Base-by-base conservation (phyloP, 2,797 vertebrate species). In the Siniperca undulata region DNA sequence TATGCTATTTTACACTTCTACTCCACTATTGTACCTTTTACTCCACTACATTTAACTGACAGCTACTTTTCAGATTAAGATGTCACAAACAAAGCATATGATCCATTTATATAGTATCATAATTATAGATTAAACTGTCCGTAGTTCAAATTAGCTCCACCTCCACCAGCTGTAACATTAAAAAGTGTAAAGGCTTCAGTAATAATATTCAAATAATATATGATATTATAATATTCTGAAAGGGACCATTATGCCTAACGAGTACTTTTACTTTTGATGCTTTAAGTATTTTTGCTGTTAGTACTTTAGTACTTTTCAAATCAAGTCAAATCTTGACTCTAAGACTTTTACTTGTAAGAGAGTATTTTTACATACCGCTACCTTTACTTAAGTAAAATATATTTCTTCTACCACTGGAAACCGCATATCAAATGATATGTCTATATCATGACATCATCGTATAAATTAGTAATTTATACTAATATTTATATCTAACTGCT, bases 401-500 rank as follows among this genome's bases (percentile, higher is more conserved):
- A 10, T 12, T n/a, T 40, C 34, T 46, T 70, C 58, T 6, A 36
- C 36, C 44, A 52, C 60, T 64, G 24, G 7, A 27, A 62, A 77
- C 11, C 5, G 2, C 22, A 62, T 11, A n/a, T 59, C 7, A 64
- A 42, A 46, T 34, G 1, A n/a, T 27, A 16, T 0, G 0, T 69
- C 22, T 3, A 30, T 30, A 30, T 12, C 36, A 78, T 50, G 56
- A 36, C 12, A 14, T 61, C 24, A 27, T 34, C 0, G 0, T 46
- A 48, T 58, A n/a, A 65, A 71, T n/a, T 22, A 20, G 17, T 53
- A n/a, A 72, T 44, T n/a, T 14, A 61, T 40, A 24, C 3, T 2
- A 19, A 82, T 52, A 42, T 50, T 12, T 61, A 34, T 66, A 59
- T 80, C 60, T 36, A 34, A 68, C 48, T 58, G 60, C 78, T 77